Evolutionary conservation across 2,113 vertebrate species (phyloP).

Genomic region (Dolichotis patagonum): DNA sequence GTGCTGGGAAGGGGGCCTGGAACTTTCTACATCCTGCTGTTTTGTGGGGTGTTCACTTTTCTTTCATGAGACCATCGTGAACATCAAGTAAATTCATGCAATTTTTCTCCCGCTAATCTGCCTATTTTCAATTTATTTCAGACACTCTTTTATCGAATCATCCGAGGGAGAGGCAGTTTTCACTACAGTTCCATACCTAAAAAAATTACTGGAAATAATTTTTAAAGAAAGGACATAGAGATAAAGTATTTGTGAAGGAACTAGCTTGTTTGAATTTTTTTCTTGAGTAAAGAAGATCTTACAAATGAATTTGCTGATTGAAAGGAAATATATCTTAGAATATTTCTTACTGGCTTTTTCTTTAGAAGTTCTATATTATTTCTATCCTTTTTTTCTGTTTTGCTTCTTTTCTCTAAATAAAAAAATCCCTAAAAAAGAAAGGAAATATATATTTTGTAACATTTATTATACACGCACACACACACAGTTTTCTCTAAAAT

Average conservation of each 20-base stretch:
- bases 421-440: no score
- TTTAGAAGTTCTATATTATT: no score
- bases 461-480: no score
- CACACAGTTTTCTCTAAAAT: background rate
- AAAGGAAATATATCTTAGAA: background rate
- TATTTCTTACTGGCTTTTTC: no score
- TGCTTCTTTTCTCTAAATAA: no score
- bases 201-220: background rate
- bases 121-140: background rate
- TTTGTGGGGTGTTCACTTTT: background rate
- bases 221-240: background rate
- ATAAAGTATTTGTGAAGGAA: conserved; percentile 27
- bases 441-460: no score
- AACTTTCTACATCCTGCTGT: background rate
- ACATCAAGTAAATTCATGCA: background rate
- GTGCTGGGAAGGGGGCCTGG: background rate
- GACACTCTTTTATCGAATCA: background rate
- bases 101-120: background rate
- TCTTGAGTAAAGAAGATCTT: background rate
- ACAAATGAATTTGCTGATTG: background rate
- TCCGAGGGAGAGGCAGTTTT: background rate
- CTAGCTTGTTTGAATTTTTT: background rate
- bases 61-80: background rate
- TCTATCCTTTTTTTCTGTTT: no score
- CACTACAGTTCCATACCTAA: background rate